These are phyloP conservation scores for Antrozous pallidus DNA, from an alignment of 2,797 vertebrate genomes.

Conservation along the genomic window DNA sequence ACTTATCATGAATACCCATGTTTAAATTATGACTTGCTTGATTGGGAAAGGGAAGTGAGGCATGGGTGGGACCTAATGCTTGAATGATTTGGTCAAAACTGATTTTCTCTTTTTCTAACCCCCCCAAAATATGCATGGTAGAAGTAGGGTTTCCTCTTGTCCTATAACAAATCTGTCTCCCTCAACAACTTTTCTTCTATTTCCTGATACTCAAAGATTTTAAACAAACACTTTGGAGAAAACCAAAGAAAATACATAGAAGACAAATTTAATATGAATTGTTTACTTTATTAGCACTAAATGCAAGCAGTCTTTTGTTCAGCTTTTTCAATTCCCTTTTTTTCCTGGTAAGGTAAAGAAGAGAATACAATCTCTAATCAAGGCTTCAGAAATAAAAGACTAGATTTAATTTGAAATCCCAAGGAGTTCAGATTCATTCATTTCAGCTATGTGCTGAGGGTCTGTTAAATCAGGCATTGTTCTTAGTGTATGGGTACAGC, in stretches of 20 bases:
- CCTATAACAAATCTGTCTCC: background rate
- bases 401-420: background rate
- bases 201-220: constrained; percentile 18
- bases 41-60: background rate
- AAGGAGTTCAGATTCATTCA: background rate
- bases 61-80: background rate
- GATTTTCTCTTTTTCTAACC: background rate
- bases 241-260: constrained; percentile 1
- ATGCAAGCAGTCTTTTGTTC: constrained; percentile 1
- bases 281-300: background rate
- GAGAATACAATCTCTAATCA: background rate
- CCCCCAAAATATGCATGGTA: background rate
- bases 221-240: constrained; percentile 19
- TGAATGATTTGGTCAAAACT: background rate
- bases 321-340: background rate
- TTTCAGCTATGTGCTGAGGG: background rate
- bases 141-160: background rate
- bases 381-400: background rate
- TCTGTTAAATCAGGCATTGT: background rate
- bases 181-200: background rate
- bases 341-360: background rate
- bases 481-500: background rate
- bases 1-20: background rate
- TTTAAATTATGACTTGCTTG: background rate
- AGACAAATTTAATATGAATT: constrained; percentile 9